Percentiles rank a stretch among this genome's conserved stretches.
Conservation (phyloP, 1,140 invertebrate species). For the Eupristina koningsbergeri region DNA sequence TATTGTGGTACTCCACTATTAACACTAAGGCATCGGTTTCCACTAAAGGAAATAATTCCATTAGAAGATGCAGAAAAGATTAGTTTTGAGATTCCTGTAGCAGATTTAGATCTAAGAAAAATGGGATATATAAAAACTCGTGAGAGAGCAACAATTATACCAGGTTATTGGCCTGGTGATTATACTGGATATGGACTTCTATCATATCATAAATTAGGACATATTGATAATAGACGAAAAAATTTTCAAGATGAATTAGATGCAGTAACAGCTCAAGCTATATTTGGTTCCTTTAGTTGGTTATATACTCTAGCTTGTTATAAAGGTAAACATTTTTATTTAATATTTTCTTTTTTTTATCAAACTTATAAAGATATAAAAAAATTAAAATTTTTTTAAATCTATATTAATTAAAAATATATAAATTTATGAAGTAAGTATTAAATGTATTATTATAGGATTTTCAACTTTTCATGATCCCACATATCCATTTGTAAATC, state of each 20-base stretch:
- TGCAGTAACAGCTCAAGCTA: constrained; percentile 80
- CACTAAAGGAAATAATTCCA: constrained; percentile 78
- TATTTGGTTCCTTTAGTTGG: constrained; percentile 86
- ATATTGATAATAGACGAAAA: constrained; percentile 70
- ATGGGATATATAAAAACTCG: constrained; percentile 74
- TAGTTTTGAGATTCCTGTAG: constrained; percentile 74
- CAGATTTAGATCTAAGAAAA: constrained; percentile 75
- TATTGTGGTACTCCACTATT: constrained; percentile 79
- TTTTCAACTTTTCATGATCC: constrained; percentile 90
- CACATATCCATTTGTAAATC: constrained; percentile 89
- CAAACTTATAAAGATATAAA: neutral
- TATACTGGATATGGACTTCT: constrained; percentile 82
- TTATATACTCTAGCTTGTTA: constrained; percentile 85
- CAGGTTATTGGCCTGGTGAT: constrained; percentile 88
- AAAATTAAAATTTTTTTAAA: no score
- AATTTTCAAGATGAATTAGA: constrained; percentile 75
- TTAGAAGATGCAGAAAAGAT: constrained; percentile 75
- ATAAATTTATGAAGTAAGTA: neutral
- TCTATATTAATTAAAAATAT: neutral
- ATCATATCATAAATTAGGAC: constrained; percentile 79
- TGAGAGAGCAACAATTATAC: constrained; percentile 81
- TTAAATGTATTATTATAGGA: constrained; percentile 71
- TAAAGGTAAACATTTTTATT: constrained; percentile 78
- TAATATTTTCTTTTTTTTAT: neutral
- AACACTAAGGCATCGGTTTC: constrained; percentile 77